These are phyloP conservation scores for Ctenodactylus gundi DNA, from an alignment of 2,113 vertebrate genomes.

Conservation along the genomic window DNA sequence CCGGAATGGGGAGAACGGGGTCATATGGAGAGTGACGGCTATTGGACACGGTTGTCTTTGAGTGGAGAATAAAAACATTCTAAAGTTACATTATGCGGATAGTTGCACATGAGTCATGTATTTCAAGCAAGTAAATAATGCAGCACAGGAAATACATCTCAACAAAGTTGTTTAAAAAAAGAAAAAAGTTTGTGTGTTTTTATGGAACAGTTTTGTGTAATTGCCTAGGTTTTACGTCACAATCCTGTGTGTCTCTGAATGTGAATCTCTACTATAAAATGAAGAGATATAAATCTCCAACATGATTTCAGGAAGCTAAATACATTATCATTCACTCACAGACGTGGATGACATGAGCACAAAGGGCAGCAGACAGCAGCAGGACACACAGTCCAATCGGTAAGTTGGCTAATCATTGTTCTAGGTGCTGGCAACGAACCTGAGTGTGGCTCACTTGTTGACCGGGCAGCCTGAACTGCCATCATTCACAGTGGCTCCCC, in stretches of 20 bases:
- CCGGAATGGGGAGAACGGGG: not conserved
- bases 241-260: slow-evolving; percentile 5
- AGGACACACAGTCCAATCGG: not conserved
- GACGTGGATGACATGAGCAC: not conserved
- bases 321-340: not conserved
- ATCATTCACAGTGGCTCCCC: not conserved
- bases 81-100: slow-evolving; percentile 1
- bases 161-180: not conserved
- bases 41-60: not conserved
- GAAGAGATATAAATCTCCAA: not conserved
- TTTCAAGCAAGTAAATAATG: not conserved
- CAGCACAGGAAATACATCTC: not conserved
- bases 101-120: not conserved
- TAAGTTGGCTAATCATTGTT: not conserved
- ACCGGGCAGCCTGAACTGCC: too few species aligned
- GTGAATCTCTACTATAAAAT: not conserved
- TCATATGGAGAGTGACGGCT: not conserved
- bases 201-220: not conserved
- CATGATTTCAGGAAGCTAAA: slow-evolving; percentile 9
- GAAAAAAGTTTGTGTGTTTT: not conserved
- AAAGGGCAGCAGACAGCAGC: not conserved
- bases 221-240: not conserved
- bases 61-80: not conserved
- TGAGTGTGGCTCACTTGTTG: slow-evolving; percentile 2
- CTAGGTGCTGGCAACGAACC: not conserved